Evolutionary conservation across 2,797 vertebrate genomes (phyloP), one percentile per base, ranked within the genome.

Genomic region (Sebastes kiyomatsui): DNA sequence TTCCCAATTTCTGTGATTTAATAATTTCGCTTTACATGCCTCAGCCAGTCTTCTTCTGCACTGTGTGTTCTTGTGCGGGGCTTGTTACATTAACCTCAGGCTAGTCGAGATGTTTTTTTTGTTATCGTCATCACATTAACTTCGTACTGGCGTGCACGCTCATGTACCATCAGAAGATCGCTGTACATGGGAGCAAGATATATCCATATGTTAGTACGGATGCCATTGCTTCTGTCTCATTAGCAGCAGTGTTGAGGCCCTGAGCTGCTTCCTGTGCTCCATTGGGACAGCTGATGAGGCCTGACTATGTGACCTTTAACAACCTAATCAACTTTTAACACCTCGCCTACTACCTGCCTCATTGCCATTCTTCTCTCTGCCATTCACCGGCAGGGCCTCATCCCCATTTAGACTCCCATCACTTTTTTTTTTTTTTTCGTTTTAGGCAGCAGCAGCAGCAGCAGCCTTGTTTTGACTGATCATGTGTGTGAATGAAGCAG

Each of bases 281-380:
- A 88, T 72, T 91, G 93, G 94, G 95, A 95, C 87, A 90, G 90
- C 90, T 95, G 94, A 95, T 95, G 89, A 93, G 90, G 90, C 91
- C 91, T 90, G 91, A 92, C 90, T 92, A 92, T 84, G 90, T 96
- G 95, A 96, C 95, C 95, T 96, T 96, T 96, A 95, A 93, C 93
- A 94, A 94, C 93, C 94, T 95, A 95, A 96, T 96, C 95, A 96
- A 96, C 95, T 96, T 96, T 95, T 95, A 96, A 96, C 95, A 96
- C 95, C 95, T 96, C 88, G 84, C 92, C 90, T 90, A 90, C 93
- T 87, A 88, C 79, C 83, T 85, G 83, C 91, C 87, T 93, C 91
- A 91, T 93, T 91, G 91, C 91, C 85, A 83, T 90, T 91, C 81
- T 87, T 88, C 72, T 84, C 75, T 68, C 82, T 87, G 85, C 77